Percentiles rank a stretch among this genome's conserved stretches.
These are phyloP conservation scores for Gymnobelideus leadbeateri DNA, from an alignment of 2,113 vertebrate genomes.

Conservation along the genomic window DNA sequence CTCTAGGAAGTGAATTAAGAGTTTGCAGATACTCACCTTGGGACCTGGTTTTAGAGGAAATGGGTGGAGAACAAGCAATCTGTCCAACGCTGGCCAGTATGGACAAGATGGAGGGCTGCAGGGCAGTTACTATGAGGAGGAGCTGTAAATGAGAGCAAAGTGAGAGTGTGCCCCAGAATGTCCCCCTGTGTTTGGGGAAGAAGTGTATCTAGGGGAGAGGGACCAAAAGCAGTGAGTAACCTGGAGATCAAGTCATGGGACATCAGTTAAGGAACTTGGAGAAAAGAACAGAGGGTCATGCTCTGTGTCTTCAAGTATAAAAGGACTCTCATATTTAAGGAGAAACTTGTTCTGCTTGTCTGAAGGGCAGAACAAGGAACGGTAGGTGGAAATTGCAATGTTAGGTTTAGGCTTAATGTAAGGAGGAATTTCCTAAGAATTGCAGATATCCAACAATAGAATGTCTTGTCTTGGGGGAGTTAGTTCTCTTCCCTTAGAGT, in stretches of 20 bases:
- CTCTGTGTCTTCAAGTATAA: background rate
- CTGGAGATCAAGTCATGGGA: background rate
- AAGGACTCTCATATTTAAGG: background rate
- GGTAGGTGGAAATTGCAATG: background rate
- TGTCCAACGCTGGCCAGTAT: constrained; percentile 81
- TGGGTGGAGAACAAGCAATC: constrained; percentile 86
- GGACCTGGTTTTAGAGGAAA: constrained; percentile 84
- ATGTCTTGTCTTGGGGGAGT: background rate
- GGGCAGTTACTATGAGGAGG: constrained; percentile 82
- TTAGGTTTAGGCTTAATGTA: background rate
- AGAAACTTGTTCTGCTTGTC: background rate
- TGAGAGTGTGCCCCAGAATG: background rate
- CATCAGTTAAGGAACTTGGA: background rate
- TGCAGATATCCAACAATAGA: background rate
- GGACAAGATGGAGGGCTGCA: constrained; percentile 87
- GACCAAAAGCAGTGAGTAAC: background rate
- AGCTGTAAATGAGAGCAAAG: constrained; percentile 64
- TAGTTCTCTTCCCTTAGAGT: background rate
- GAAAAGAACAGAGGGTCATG: background rate
- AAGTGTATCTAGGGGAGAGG: background rate
- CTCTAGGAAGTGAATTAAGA: background rate
- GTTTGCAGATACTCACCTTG: constrained; percentile 78
- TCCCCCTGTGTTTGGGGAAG: background rate
- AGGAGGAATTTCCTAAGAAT: background rate
- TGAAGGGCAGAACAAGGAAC: background rate